A percentile compares a stretch with the other conserved stretches of the same genome.
These are phyloP conservation scores for Penaeus indicus DNA, from an alignment of 1,140 invertebrate genomes.

Conservation along the genomic window DNA sequence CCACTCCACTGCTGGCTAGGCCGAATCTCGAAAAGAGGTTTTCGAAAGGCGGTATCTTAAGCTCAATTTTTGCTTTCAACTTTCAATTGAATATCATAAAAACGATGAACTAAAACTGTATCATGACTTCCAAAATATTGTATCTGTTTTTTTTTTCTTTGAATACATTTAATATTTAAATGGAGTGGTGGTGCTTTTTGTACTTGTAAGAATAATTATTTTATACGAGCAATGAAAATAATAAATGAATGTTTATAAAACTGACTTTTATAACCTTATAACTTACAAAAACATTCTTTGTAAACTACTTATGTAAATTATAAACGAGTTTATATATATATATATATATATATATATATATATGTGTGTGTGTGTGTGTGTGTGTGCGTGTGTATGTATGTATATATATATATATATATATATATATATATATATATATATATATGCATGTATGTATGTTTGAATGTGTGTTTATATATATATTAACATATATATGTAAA, in stretches of 20 bases:
- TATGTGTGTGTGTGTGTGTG: too few species aligned
- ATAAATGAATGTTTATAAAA: slow-evolving; percentile 50
- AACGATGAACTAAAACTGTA: too few species aligned
- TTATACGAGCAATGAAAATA: slow-evolving; percentile 47
- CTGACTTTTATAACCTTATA: not conserved
- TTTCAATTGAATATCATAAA: too few species aligned
- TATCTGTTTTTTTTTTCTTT: not conserved
- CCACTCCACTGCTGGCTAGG: not conserved
- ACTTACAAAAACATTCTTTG: not conserved
- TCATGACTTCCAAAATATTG: not conserved
- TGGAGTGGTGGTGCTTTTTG: slow-evolving; percentile 43
- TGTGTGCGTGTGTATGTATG: too few species aligned
- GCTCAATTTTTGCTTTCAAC: not conserved
- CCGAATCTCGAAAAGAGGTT: not conserved
- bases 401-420: too few species aligned
- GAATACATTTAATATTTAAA: not conserved
- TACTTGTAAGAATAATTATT: slow-evolving; percentile 50
- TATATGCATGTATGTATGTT: too few species aligned
- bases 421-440: too few species aligned
- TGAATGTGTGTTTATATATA: too few species aligned
- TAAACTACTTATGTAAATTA: not conserved
- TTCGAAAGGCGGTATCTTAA: not conserved
- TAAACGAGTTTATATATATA: not conserved
- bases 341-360: slow-evolving; percentile 14
- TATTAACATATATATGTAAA: too few species aligned